phyloP scores from a whole-genome alignment of 2,888 invertebrate genomes.

The Phytoseiulus persimilis region DNA sequence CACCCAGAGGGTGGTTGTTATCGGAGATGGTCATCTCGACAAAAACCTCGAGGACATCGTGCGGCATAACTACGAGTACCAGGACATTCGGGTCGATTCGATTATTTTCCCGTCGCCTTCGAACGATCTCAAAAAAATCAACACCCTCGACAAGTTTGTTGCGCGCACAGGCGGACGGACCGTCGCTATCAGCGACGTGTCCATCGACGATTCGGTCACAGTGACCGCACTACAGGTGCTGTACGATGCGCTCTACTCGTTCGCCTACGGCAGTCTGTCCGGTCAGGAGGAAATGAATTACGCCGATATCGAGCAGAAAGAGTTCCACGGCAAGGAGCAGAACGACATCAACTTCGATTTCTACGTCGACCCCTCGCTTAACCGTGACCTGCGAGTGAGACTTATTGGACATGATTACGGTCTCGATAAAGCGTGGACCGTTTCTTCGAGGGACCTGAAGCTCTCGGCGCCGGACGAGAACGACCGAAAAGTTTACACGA shows the following conservation, averaged over 20 bases:
- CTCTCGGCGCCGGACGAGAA: constrained; percentile 32
- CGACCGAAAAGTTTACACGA: constrained; percentile 17
- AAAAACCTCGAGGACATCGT: constrained; percentile 20
- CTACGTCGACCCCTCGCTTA: constrained; percentile 28
- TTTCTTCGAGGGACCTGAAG: constrained; percentile 9
- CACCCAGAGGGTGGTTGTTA: constrained; percentile 12
- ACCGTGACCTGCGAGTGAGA: constrained; percentile 27
- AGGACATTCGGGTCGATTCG: constrained; percentile 20
- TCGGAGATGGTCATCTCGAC: constrained; percentile 33
- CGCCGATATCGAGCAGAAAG: constrained; percentile 12
- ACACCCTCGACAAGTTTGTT: constrained; percentile 32
- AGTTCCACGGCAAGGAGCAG: constrained; percentile 35
- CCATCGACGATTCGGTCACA: constrained; percentile 22
- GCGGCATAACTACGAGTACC: constrained; percentile 30
- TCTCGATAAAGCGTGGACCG: constrained; percentile 17
- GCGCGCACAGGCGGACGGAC: constrained; percentile 20
- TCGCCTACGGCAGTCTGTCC: constrained; percentile 12
- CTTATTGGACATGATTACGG: constrained; percentile 33
- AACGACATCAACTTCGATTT: constrained; percentile 27
- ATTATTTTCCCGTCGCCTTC: constrained; percentile 31
- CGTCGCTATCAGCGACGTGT: constrained; percentile 13
- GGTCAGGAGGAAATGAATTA: background rate
- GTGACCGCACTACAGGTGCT: constrained; percentile 24
- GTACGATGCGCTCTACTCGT: constrained; percentile 25
- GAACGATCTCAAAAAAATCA: constrained; percentile 9